Evolutionary conservation across 2,113 vertebrate species (phyloP), one percentile per base, ranked within the genome.

Genomic region (Hyla sarda): DNA sequence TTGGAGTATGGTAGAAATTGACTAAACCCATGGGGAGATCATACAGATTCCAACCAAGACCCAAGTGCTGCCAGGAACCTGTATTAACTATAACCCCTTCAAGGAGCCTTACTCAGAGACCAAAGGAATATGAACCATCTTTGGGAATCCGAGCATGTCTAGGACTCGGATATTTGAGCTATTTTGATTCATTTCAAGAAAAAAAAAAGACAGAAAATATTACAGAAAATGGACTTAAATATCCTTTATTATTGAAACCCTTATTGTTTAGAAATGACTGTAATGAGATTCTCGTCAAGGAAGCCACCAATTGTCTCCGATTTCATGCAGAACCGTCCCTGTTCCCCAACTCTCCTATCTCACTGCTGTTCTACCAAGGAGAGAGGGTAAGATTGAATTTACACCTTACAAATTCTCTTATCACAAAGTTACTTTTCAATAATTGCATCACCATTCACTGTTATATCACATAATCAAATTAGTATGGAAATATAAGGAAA

Each of bases 361-460:
- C 90, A 88, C 84, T 69, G 92, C 91, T 88, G 91, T 92, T 92
- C 92, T 90, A 89, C 90, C 80, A 23, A 65, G 86, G 72, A 65
- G 86, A 80, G 65, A 69, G 17, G 34, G 48, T 30, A 62, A 93
- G 93, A 94, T 92, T 93, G 93, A 93, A 94, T 94, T 95, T 94
- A 94, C 90, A 88, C 87, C 88, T 74, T 92, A 92, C 93, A 94
- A 94, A 93, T 92, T 91, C 92, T 93, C 94, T 95, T 94, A 95
- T 95, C 95, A 91, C 93, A 93, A 96, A 95, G 95, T 95, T 93
- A 95, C 94, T 95, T 95, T 94, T 93, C 92, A 91, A 94, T 95
- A 96, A 95, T 95, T 94, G 94, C 90, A 95, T 95, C 90, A 94
- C 89, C 48, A 89, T 72, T 81, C 90, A 92, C 92, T 87, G 92